These are phyloP conservation scores for Aphidius ervi DNA, from an alignment of 1,140 invertebrate genomes.

Conservation along the genomic window DNA sequence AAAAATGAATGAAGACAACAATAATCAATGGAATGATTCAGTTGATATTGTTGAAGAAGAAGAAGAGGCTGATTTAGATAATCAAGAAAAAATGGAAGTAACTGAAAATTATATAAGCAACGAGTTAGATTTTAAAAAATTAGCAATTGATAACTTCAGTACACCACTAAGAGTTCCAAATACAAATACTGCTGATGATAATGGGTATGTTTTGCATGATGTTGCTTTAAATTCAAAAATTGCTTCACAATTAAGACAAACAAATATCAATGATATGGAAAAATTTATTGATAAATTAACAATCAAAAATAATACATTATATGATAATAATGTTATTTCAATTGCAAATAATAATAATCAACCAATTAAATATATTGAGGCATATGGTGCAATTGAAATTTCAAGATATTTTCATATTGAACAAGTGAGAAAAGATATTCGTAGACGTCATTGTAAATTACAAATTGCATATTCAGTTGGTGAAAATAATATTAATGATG, in stretches of 20 bases:
- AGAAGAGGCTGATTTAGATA: too few species aligned
- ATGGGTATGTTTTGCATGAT: too few species aligned
- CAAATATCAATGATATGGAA: not conserved
- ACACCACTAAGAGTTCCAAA: not conserved
- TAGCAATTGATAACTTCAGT: not conserved
- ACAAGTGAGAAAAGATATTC: slow-evolving; percentile 13
- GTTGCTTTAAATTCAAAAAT: too few species aligned
- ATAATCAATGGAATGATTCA: not conserved
- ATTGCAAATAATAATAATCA: not conserved
- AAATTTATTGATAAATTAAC: slow-evolving; percentile 2
- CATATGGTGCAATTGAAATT: slow-evolving; percentile 15
- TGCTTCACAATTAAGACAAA: not conserved
- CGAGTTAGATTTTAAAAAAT: not conserved
- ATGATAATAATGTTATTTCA: too few species aligned
- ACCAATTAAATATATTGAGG: slow-evolving; percentile 13
- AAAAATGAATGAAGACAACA: not conserved
- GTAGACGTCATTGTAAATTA: slow-evolving; percentile 14
- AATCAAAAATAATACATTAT: not conserved
- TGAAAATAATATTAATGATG: slow-evolving; percentile 10
- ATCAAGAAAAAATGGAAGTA: not conserved
- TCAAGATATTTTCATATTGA: slow-evolving; percentile 1
- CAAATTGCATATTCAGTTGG: slow-evolving; percentile 17
- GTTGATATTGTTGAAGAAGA: not conserved
- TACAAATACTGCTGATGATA: too few species aligned
- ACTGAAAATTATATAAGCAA: not conserved